Base-by-base conservation (phyloP, 2,113 vertebrate species). In the Ariopsis seemanni region DNA sequence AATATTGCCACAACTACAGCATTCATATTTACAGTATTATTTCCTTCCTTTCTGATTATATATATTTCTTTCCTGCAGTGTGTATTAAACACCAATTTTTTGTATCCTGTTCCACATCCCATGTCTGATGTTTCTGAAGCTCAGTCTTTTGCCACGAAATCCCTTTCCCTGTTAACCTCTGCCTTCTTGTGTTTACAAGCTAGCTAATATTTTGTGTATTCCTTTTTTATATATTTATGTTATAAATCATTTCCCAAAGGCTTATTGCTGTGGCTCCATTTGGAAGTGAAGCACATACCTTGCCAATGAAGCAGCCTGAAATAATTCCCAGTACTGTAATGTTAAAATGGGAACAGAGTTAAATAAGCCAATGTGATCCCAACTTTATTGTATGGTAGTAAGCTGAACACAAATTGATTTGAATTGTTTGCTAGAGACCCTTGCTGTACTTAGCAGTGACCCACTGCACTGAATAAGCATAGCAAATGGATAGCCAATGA, bases 381-480 rank as follows among this genome's bases (percentile, higher is more conserved):
- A 85, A 34, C 7, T n/a, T 83, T 81, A 74, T n/a, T 84, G 74
- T 77, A 18, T 57, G 25, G 79, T 42, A 22, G 30, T 60, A 62
- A 80, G 58, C 25, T 25, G 34, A 25, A 74, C 48, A 52, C 18
- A 83, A 27, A 11, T 1, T 60, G 9, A 69, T 81, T 78, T 53
- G 58, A 55, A 69, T 60, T 81, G 53, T n/a, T 17, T 57, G 53
- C 42, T 65, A 84, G n/a, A 83, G 7, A 63, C 52, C 18, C 14
- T 55, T 30, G 65, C 79, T 77, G 63, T 77, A 55, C 48, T 69
- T 27, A 62, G 34, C 53, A 50, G n/a, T 80, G 27, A 60, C 0
- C 0, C 74, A 88, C 69, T 77, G 57, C 81, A n/a, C 55, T 86
- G 34, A 84, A 83, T 84, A 53, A 82, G 57, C 57, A 50, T 20